Evolutionary conservation across 2,113 vertebrate species (phyloP).

Genomic region (Daubentonia madagascariensis): DNA sequence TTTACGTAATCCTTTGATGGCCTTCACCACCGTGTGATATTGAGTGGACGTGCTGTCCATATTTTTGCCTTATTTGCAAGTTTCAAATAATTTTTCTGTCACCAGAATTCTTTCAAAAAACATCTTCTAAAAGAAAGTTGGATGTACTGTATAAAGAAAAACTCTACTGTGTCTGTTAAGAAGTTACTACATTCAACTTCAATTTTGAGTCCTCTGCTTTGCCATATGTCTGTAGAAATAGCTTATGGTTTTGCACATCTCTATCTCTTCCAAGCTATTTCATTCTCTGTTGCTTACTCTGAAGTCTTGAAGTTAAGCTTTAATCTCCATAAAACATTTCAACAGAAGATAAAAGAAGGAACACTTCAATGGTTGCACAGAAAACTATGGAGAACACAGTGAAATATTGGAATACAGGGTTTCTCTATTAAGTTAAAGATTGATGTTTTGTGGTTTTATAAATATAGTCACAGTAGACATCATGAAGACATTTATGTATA

Average conservation of each 20-base stretch:
- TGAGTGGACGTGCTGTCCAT: neutral
- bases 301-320: slow-evolving; percentile 57
- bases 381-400: slow-evolving; percentile 36
- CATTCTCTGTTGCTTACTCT: slow-evolving; percentile 35
- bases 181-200: slow-evolving; percentile 25
- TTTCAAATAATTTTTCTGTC: slow-evolving; percentile 1
- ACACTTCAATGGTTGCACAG: neutral
- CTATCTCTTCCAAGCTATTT: slow-evolving; percentile 44
- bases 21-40: neutral
- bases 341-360: neutral
- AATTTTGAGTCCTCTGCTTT: slow-evolving; percentile 34
- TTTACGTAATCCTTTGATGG: neutral
- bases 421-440: slow-evolving; percentile 37
- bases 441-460: neutral
- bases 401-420: neutral
- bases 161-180: slow-evolving; percentile 4
- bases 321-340: slow-evolving; percentile 55
- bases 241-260: slow-evolving; percentile 41
- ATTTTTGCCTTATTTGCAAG: slow-evolving; percentile 17
- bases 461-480: neutral
- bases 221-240: slow-evolving; percentile 8
- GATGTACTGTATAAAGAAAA: neutral
- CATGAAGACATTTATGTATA: neutral
- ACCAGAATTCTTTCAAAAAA: neutral
- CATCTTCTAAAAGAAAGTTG: slow-evolving; percentile 25